Conservation (phyloP, 2,888 invertebrate genomes). For the Villa cingulata region DNA sequence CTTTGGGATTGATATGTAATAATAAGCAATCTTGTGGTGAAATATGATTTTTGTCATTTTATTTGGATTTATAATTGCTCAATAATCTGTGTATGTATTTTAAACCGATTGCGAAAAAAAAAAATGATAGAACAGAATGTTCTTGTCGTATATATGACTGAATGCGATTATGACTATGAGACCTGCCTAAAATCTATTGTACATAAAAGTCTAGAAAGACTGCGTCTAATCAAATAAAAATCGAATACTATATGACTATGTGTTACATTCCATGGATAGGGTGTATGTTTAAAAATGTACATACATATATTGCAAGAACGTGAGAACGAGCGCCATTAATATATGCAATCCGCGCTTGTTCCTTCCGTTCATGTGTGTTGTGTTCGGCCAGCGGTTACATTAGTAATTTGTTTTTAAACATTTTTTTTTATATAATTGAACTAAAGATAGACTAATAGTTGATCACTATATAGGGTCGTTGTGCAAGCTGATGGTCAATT, state of each 20-base stretch:
- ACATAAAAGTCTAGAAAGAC: neutral
- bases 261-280: neutral
- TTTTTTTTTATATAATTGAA: slow-evolving; percentile 1
- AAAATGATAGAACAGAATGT: neutral
- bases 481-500: slow-evolving; percentile 95
- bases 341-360: neutral
- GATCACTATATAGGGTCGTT: slow-evolving; percentile 52
- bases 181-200: neutral
- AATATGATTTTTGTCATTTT: slow-evolving; percentile 17
- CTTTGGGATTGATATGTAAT: slow-evolving; percentile 4
- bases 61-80: slow-evolving; percentile 1
- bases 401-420: slow-evolving; percentile 14
- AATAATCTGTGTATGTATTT: neutral
- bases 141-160: neutral
- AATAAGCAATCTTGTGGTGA: slow-evolving; percentile 20
- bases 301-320: neutral
- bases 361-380: neutral
- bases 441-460: neutral
- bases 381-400: slow-evolving; percentile 14
- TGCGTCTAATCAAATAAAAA: neutral
- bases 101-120: neutral
- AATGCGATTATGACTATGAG: neutral
- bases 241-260: no score
- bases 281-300: neutral
- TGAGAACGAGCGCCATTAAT: neutral